Percentiles rank a stretch among this genome's conserved stretches.
phyloP scores from a whole-genome alignment of 2,888 invertebrate species.

The Phorcus lineatus region DNA sequence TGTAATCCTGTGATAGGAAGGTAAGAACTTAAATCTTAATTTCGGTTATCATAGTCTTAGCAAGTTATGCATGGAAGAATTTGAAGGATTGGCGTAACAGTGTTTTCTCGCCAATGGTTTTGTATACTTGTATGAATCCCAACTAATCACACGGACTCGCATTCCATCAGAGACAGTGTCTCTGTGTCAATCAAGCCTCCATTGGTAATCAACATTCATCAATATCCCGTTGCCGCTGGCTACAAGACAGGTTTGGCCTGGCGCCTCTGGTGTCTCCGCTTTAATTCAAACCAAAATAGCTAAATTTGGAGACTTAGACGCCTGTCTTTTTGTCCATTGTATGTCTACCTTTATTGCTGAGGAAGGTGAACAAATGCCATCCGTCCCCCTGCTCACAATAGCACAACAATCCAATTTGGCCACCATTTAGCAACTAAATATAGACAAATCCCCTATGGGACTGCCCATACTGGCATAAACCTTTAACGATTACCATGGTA shows the following conservation, averaged over 20 bases:
- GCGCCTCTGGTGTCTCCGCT: constrained; percentile 1
- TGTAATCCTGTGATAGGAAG: no score
- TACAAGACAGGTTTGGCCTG: background rate
- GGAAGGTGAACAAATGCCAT: background rate
- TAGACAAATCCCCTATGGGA: constrained; percentile 14
- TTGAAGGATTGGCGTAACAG: no score
- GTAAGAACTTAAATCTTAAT: no score
- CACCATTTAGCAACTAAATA: constrained; percentile 17
- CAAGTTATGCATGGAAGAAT: no score
- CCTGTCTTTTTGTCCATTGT: background rate
- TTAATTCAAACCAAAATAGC: background rate
- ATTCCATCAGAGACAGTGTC: constrained; percentile 6
- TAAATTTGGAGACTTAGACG: background rate
- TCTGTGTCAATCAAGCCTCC: background rate
- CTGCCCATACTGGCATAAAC: constrained; percentile 21
- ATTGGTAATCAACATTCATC: constrained; percentile 8
- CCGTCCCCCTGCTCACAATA: background rate
- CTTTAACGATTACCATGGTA: constrained; percentile 16
- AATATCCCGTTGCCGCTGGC: background rate
- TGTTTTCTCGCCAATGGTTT: no score
- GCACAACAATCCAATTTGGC: constrained; percentile 12
- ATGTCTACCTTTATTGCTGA: constrained; percentile 2
- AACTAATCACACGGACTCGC: background rate
- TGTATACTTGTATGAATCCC: no score
- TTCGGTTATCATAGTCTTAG: no score